Base-by-base conservation (phyloP, 1,140 invertebrate genomes). In the Bombus cullumanus region DNA sequence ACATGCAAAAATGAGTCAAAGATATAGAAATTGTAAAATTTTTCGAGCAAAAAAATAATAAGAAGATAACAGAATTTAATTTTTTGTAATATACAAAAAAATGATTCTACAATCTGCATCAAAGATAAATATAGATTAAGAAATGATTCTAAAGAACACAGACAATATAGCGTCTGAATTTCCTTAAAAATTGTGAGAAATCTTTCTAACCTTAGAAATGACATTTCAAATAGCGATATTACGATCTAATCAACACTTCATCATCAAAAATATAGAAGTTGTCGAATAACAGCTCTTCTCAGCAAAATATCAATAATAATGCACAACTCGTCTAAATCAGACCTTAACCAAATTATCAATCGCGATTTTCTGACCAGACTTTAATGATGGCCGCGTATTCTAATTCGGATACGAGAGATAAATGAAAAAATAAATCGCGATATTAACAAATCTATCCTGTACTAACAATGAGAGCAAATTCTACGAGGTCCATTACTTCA, bases 361-460 rank as follows among this genome's bases (percentile, higher is more conserved):
- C 34, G 18, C 15, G 18, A 68, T 37, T 68, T 37, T 74, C 9
- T 31, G 15, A 25, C 31, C n/a, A 74, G n/a, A 31, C 18, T 74
- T 74, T 18, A 15, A 47, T n/a, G 15, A 73, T 41, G 25, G 41
- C 47, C 18, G 18, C 47, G 47, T 43, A n/a, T 43, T 47, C 71
- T 73, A 73, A 74, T 75, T 75, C 73, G 43, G 31, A 57, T 6
- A 37, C 31, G 43, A 75, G 41, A 31, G n/a, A 47, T n/a, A 47
- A 41, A 73, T 73, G 39, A 39, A 31, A 25, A 53, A 53, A 3
- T 2, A 28, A 39, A 71, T 25, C 25, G 25, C 37, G 37, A 39
- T 39, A 71, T 71, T 39, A 71, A 53, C 12, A 53, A 53, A 2
- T 75, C 43, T 75, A 22, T 57, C 31, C 31, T 75, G 34, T 75